Evolutionary conservation across 2,113 vertebrate genomes (phyloP).

Genomic region (Elachura formosa): DNA sequence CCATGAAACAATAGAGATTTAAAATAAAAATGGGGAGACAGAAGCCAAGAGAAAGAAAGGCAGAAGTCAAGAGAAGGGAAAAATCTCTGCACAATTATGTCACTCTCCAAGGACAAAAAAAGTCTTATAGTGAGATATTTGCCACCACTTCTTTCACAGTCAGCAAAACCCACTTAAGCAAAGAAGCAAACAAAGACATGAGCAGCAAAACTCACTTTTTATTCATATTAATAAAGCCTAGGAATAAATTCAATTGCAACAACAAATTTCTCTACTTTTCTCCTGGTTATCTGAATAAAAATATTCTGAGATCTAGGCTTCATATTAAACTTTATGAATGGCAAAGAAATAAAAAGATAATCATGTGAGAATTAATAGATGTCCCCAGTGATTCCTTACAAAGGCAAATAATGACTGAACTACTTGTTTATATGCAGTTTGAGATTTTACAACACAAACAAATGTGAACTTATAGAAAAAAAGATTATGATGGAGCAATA

Average conservation of each 20-base stretch:
- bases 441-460: constrained; percentile 63
- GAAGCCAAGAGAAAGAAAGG: not conserved
- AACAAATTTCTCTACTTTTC: constrained; percentile 47
- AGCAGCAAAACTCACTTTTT: not conserved
- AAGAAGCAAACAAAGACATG: not conserved
- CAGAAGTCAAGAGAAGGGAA: not conserved
- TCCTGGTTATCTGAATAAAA: constrained; percentile 33
- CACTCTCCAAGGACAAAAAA: not conserved
- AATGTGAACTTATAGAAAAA: constrained; percentile 31
- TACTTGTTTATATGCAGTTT: constrained; percentile 48
- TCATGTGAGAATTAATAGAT: constrained; percentile 47
- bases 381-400: constrained; percentile 23
- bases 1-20: not conserved
- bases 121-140: not conserved
- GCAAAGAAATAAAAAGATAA: constrained; percentile 61
- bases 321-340: constrained; percentile 62
- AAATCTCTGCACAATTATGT: not conserved
- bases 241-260: constrained; percentile 30
- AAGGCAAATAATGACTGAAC: constrained; percentile 62
- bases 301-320: constrained; percentile 35
- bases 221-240: constrained; percentile 35
- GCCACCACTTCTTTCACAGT: not conserved
- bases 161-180: not conserved
- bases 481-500: constrained; percentile 33
- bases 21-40: not conserved